These are phyloP conservation scores for Sprattus sprattus DNA, from an alignment of 2,113 vertebrate genomes.

Conservation along the genomic window DNA sequence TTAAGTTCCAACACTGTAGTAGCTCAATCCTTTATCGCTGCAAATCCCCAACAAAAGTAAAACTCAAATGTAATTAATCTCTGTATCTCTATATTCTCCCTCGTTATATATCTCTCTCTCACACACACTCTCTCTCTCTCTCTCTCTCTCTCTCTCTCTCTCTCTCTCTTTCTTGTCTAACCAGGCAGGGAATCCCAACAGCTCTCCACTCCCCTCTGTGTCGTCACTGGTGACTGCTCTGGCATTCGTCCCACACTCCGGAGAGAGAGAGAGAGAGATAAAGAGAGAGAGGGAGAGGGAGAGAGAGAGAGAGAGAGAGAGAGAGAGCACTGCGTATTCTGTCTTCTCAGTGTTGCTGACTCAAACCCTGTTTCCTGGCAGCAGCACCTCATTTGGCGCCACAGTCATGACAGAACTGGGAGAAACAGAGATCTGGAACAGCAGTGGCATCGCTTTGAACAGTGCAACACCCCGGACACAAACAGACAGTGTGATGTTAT, in stretches of 20 bases:
- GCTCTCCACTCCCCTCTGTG: neutral
- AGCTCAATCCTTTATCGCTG: neutral
- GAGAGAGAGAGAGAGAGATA: neutral
- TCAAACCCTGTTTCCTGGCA: slow-evolving; percentile 10
- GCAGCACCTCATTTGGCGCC: neutral
- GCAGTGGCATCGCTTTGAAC: neutral
- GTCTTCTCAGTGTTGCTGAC: neutral
- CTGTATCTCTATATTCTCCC: neutral
- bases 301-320: neutral
- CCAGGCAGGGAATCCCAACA: slow-evolving; percentile 14
- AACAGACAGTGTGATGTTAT: neutral
- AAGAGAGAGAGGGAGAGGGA: neutral
- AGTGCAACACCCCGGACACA: neutral
- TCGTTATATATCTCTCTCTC: neutral
- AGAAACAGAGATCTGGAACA: neutral
- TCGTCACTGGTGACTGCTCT: slow-evolving; percentile 14
- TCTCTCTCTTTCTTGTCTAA: neutral
- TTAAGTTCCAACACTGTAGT: neutral
- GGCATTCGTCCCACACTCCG: neutral
- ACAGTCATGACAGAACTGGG: neutral
- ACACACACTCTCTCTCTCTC: neutral
- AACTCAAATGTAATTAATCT: neutral
- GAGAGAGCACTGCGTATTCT: neutral
- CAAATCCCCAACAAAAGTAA: neutral
- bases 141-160: neutral